Evolutionary conservation across 1,140 invertebrate species (phyloP).

Genomic region (Drosophila kohkoa): DNA sequence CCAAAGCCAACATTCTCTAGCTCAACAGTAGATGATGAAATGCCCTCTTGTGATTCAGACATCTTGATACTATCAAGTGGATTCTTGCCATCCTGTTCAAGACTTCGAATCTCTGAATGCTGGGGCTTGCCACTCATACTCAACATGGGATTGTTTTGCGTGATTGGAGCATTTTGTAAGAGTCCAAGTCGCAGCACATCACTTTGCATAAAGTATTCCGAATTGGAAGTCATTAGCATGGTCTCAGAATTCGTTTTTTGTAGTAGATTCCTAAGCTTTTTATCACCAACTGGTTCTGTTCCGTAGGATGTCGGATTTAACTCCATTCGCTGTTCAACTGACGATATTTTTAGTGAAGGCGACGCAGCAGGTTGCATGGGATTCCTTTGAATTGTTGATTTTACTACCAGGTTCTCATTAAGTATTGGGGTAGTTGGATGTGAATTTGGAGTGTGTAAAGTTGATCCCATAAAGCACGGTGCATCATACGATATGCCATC

Average conservation of each 20-base stretch:
- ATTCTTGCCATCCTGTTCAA: conserved; percentile 65
- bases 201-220: conserved; percentile 63
- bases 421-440: conserved; percentile 44
- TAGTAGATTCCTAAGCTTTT: conserved; percentile 66
- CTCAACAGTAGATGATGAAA: conserved; percentile 67
- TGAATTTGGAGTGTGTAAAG: conserved; percentile 24
- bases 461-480: conserved; percentile 46
- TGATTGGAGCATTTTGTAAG: conserved; percentile 58
- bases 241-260: conserved; percentile 67
- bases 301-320: conserved; percentile 47
- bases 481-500: conserved; percentile 63
- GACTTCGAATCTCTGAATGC: conserved; percentile 52
- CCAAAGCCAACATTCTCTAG: conserved; percentile 87
- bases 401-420: conserved; percentile 54
- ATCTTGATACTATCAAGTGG: conserved; percentile 55
- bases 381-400: conserved; percentile 55
- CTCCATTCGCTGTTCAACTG: conserved; percentile 57
- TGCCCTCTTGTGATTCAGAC: conserved; percentile 61
- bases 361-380: conserved; percentile 29
- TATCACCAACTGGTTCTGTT: conserved; percentile 63
- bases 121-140: conserved; percentile 65
- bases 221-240: conserved; percentile 56
- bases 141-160: conserved; percentile 74
- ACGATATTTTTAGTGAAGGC: conserved; percentile 44
- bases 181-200: conserved; percentile 66